A percentile compares a stretch with the other conserved stretches of the same genome.
Conservation (phyloP, 64 coral and sea anemone species). For the Montipora cactus region DNA sequence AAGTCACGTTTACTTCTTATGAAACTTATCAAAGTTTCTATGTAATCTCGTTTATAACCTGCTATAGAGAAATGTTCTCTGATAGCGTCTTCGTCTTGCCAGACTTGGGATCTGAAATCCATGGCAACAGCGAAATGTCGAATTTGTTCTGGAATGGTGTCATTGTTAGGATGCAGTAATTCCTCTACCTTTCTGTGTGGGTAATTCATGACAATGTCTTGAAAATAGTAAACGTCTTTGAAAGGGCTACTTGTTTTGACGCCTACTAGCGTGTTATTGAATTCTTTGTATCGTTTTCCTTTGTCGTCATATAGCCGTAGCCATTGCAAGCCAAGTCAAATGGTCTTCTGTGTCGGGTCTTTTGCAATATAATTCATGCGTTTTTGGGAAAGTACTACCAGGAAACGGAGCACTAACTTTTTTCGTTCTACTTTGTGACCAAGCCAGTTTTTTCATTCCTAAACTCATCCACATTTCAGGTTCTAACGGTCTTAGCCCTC, state of each 20-base stretch:
- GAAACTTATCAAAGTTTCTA: background rate
- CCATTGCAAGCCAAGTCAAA: background rate
- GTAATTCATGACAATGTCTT: background rate
- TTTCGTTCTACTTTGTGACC: constrained; percentile 9
- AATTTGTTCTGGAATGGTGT: background rate
- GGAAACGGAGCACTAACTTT: background rate
- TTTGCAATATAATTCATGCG: background rate
- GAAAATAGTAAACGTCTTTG: background rate
- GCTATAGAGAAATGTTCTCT: background rate
- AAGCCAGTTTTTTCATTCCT: background rate
- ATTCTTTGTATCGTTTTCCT: background rate
- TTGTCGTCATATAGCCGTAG: background rate
- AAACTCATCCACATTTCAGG: constrained; percentile 67
- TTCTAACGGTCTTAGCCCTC: background rate
- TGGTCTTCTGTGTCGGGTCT: background rate
- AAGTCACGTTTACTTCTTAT: background rate
- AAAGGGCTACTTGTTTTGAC: background rate
- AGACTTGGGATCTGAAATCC: background rate
- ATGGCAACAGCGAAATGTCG: background rate
- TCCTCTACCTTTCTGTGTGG: background rate
- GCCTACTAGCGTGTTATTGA: background rate
- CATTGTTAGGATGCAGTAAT: background rate
- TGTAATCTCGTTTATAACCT: background rate
- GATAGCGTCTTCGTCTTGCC: background rate
- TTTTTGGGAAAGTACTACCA: background rate